phyloP scores from a whole-genome alignment of 64 coral and sea anemone species.

The Anthopleura sola region DNA sequence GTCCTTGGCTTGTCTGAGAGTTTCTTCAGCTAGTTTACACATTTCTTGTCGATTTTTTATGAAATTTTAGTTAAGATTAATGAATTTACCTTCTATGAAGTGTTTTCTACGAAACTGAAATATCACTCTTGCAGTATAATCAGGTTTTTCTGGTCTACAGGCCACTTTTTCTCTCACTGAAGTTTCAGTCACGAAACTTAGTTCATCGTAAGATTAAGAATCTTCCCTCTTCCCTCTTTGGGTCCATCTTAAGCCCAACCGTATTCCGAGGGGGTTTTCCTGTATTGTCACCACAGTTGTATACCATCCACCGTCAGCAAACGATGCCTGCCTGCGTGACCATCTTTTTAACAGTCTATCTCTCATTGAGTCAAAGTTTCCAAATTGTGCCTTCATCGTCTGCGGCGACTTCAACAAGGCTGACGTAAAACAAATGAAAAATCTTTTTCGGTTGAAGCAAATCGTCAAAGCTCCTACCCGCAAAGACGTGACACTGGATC shows the following conservation, averaged over 20 bases:
- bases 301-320: constrained; percentile 14
- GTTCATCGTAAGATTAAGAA: too few relatives aligned
- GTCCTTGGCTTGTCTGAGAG: too few relatives aligned
- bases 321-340: constrained; percentile 14
- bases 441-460: constrained; percentile 38
- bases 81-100: too few relatives aligned
- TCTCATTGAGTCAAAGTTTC: constrained; percentile 7
- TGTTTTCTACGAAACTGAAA: too few relatives aligned
- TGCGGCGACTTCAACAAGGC: constrained; percentile 38
- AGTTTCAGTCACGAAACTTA: too few relatives aligned
- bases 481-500: constrained; percentile 25
- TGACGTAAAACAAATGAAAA: neutral
- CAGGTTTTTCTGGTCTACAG: too few relatives aligned
- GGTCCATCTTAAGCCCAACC: constrained; percentile 22
- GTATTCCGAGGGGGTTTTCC: constrained; percentile 24
- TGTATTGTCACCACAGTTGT: neutral
- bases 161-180: too few relatives aligned
- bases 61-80: too few relatives aligned
- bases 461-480: constrained; percentile 38
- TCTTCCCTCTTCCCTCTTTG: too few relatives aligned
- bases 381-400: constrained; percentile 18
- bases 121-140: too few relatives aligned
- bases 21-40: too few relatives aligned
- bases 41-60: too few relatives aligned
- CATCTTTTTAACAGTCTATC: constrained; percentile 26